A percentile compares a stretch with the other conserved stretches of the same genome.
Conservation (phyloP, 1,140 invertebrate genomes). For the Leptinotarsa lineolata region DNA sequence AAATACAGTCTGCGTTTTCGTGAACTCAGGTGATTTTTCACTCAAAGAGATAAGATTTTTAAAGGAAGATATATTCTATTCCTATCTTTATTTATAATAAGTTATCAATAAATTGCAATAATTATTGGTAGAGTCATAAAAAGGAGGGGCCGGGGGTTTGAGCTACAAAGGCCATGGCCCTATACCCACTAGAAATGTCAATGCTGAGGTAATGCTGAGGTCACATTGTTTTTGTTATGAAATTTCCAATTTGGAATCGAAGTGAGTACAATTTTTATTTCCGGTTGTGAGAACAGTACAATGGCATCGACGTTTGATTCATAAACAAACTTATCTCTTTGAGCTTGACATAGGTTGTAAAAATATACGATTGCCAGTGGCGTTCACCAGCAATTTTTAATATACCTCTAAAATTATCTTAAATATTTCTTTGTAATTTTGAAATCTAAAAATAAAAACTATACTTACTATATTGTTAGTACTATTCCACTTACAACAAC, state of each 20-base stretch:
- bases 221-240: conserved; percentile 24
- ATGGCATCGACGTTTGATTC: background rate
- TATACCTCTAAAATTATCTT: too few species aligned
- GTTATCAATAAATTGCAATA: background rate
- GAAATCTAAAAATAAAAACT: too few species aligned
- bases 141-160: conserved; percentile 8
- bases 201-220: conserved; percentile 29
- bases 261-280: background rate
- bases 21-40: background rate
- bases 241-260: background rate
- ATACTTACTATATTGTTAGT: too few species aligned
- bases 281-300: too few species aligned
- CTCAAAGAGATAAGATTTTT: background rate
- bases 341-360: background rate
- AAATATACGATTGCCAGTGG: background rate
- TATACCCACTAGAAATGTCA: conserved; percentile 16
- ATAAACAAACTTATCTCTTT: background rate
- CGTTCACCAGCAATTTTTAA: background rate
- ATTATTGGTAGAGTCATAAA: background rate
- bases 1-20: background rate
- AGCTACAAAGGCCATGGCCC: conserved; percentile 17
- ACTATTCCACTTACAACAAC: too few species aligned
- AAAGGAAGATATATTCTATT: background rate
- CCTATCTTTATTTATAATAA: background rate
- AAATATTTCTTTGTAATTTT: too few species aligned